Evolutionary conservation across 2,113 vertebrate species (phyloP), one percentile per base, ranked within the genome.

Genomic region (Saguinus imperator): DNA sequence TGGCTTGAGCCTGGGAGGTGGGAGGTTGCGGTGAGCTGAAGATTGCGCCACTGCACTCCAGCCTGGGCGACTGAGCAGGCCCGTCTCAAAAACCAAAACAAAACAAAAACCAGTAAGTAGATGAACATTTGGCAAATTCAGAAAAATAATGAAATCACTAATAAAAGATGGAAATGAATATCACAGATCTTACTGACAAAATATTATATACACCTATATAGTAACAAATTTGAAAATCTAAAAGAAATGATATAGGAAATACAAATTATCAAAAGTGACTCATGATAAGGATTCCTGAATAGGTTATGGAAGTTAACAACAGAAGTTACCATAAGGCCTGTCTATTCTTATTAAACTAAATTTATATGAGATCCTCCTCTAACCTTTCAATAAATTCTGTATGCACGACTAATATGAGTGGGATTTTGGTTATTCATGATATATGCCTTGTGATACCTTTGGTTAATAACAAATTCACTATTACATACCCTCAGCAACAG

Each of bases 181-280:
- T 27, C 52, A 91, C 40, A 66, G 10, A 52, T n/a, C 89, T 95
- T 85, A 89, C 89, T 57, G 66, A 76, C 57, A 81, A 75, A 58
- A 76, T 16, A 87, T 4, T 16, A 87, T 4, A 82, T 32, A 40
- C 3, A 92, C n/a, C n/a, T n/a, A 55, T 52, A 84, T 16, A 76
- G 40, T 17, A 94, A 52, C 40, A 96, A 77, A 94, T 80, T 58
- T 89, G 70, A 92, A 94, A 89, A 85, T 83, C 40, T 85, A 57
- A 66, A 94, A 90, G 86, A 55, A 52, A 61, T 17, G 0, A 79
- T 50, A 35, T 35, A 21, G 27, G 17, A 57, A 91, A 75, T 73
- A 50, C 43, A 45, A 76, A 76, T 45, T 73, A 89, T 48, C 66
- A 87, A 82, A 95, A 76, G 18, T 84, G 45, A 90, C 55, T 52